Evolutionary conservation across 23 tunicate species (phyloP).

Genomic region (Phallusia fumigata): DNA sequence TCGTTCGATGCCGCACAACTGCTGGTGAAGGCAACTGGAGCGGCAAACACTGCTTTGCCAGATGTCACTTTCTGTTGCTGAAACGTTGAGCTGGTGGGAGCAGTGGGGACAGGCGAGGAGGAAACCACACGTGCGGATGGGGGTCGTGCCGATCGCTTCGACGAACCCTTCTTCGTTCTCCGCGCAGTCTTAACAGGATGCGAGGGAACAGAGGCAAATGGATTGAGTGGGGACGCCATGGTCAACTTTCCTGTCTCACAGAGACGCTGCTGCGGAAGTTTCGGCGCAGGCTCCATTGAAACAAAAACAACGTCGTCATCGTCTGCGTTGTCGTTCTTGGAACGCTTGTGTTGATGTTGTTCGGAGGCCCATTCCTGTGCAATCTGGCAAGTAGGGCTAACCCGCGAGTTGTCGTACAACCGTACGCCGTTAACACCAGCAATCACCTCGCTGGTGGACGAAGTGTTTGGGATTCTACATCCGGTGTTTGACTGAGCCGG

Average conservation of each 20-base stretch:
- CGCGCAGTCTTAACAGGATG: constrained; percentile 16
- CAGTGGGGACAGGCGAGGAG: neutral
- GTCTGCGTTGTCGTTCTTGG: constrained; percentile 76
- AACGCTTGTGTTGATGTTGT: constrained; percentile 67
- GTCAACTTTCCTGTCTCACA: neutral
- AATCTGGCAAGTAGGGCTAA: constrained; percentile 41
- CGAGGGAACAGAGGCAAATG: constrained; percentile 24
- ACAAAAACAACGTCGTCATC: constrained; percentile 77
- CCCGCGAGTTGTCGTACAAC: constrained; percentile 46
- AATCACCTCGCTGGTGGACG: constrained; percentile 75
- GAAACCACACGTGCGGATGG: constrained; percentile 14
- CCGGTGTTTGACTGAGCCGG: neutral
- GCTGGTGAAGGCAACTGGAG: constrained; percentile 28
- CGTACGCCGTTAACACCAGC: constrained; percentile 70
- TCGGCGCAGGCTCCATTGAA: constrained; percentile 46
- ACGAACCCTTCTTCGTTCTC: constrained; percentile 20
- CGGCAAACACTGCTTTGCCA: neutral
- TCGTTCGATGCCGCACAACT: constrained; percentile 7
- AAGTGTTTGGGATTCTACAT: constrained; percentile 18
- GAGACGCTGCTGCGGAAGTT: constrained; percentile 16
- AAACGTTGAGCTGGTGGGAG: neutral
- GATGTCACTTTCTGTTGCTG: neutral
- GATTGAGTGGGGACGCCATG: neutral
- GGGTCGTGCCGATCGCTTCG: constrained; percentile 31
- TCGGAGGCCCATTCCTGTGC: constrained; percentile 19